Base-by-base conservation (phyloP, 35 echinoderm and acorn worm genomes). In the Ptychodera flava region DNA sequence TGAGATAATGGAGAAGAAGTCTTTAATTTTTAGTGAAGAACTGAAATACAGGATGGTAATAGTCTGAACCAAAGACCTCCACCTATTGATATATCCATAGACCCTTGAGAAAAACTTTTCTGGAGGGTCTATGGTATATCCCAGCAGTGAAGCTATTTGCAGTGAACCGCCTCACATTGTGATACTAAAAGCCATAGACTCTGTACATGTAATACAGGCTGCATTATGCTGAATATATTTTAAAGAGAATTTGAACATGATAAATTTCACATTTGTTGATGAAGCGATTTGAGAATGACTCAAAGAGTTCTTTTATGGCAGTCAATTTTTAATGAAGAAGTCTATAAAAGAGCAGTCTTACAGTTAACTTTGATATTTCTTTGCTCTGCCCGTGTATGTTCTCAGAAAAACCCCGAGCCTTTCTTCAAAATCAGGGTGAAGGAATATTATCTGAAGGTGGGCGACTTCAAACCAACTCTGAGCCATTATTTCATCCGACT, bases 401-500 rank as follows among this genome's bases (percentile, higher is more conserved):
- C 79, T 35, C 92, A 99, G 96, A 38, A 92, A 88, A 86, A 92
- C 38, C 96, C 96, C 35, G 93, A 94, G 33, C 96, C 96, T 32
- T 99, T 99, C 36, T 99, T 86, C 83, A 84, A 83, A 34, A 80
- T 99, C 14, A 64, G 45, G 22, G 93, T 90, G 30, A 99, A 91
- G 78, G 89, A 99, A 82, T 76, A 94, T 78, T 97, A 94, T 80
- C 95, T 92, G 29, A 6, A 12, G 6, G 6, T 64, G 6, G 96
- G 96, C 29, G 89, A 87, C 30, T 99, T 92, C 86, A 92, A 92
- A 78, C 96, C 96, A 78, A 99, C 96, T 32, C 96, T 92, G 2
- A 88, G 90, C 33, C 96, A 99, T 84, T 94, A 93, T 77, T 99
- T 99, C 36, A 99, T 99, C 78, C 89, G 88, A 38, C 36, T 99